phyloP scores from a whole-genome alignment of 1,140 invertebrate genomes.

The Pseudomyrmex cubaensis region DNA sequence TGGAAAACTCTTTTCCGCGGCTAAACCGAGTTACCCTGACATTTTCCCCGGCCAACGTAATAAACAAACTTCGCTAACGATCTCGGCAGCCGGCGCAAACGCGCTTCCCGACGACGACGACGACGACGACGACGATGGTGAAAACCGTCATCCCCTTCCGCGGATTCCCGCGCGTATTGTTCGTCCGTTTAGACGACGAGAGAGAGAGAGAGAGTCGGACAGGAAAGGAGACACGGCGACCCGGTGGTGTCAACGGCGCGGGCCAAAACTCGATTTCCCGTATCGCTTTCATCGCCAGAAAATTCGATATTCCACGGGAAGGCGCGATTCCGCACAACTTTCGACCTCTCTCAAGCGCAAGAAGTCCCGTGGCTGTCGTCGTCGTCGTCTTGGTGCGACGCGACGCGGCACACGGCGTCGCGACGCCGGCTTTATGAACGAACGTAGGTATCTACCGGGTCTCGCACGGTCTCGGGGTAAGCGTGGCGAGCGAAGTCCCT shows the following conservation, averaged over 20 bases:
- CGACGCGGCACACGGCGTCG: conserved; percentile 24
- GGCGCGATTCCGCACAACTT: conserved; percentile 44
- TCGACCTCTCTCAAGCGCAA: conserved; percentile 47
- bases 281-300: conserved; percentile 52
- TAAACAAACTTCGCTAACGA: conserved; percentile 48
- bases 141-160: not conserved
- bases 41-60: conserved; percentile 25
- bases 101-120: not conserved
- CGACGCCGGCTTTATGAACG: conserved; percentile 77
- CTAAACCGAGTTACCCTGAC: conserved; percentile 18
- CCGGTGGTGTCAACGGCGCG: not conserved
- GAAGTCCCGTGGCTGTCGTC: conserved; percentile 17
- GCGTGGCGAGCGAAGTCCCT: conserved; percentile 82
- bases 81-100: not conserved
- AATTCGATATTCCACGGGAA: conserved; percentile 63
- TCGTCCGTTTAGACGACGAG: conserved; percentile 8
- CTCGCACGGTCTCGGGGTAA: conserved; percentile 75
- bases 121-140: not conserved
- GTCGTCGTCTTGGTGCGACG: conserved; percentile 28
- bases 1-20: conserved; percentile 12
- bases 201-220: not conserved
- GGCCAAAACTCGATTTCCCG: conserved; percentile 47
- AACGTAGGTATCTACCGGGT: conserved; percentile 69
- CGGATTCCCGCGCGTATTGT: conserved; percentile 12
- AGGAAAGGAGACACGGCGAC: not conserved